Evolutionary conservation across 2,888 invertebrate species (phyloP).

Genomic region (Andricus quercusramuli): DNA sequence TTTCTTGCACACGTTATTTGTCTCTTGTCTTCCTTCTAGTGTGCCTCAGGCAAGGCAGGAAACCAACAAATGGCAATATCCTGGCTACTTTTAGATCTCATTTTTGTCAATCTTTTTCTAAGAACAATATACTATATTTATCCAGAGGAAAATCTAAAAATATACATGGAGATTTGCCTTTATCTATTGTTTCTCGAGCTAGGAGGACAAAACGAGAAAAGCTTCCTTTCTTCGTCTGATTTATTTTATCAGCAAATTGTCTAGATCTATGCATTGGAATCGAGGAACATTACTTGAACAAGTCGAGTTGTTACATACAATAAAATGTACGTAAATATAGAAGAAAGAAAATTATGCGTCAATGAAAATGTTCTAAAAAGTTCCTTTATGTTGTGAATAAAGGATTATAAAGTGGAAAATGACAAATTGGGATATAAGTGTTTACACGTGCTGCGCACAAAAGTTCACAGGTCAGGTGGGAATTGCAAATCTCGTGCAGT

Average conservation of each 20-base stretch:
- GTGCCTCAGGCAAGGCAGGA: not conserved
- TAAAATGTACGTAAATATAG: not conserved
- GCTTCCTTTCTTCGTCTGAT: not conserved
- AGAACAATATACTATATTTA: conserved; percentile 1
- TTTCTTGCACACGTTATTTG: not conserved
- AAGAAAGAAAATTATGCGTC: not conserved
- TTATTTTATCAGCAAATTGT: not conserved
- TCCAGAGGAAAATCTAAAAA: not conserved
- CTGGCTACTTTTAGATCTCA: conserved; percentile 8
- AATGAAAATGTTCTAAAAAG: not conserved
- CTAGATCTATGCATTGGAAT: not conserved
- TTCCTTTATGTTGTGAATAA: too few species aligned
- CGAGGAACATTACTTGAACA: not conserved
- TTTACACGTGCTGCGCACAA: not conserved
- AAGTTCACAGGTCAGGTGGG: not conserved
- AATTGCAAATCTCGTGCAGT: conserved; percentile 2
- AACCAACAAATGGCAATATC: conserved; percentile 26
- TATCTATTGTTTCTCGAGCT: not conserved
- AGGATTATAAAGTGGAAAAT: not conserved
- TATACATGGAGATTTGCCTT: conserved; percentile 1
- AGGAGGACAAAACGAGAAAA: not conserved
- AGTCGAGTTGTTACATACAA: not conserved
- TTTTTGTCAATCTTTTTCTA: conserved; percentile 14
- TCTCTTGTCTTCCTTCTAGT: not conserved
- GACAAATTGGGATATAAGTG: not conserved